Base-by-base conservation (phyloP, 2,113 vertebrate genomes). In the Lepus europaeus region DNA sequence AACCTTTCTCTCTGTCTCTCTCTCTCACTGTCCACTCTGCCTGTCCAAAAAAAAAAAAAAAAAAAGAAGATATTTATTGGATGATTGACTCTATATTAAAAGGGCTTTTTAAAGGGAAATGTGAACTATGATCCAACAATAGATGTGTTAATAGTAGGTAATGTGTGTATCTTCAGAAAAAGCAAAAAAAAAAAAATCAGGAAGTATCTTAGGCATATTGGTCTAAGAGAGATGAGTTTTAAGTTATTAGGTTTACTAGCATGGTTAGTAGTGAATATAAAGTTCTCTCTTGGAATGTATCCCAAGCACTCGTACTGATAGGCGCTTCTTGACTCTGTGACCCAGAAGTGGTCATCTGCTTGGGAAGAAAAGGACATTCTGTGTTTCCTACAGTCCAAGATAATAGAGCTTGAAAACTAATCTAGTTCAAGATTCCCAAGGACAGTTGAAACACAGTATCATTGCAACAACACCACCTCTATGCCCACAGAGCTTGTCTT, bases 131-230 rank as follows among this genome's bases (percentile, higher is more conserved):
- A 69, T 73, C 33, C 61, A 61, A 11, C n/a, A 45, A 39, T 19
- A 66, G 53, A 17, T 6, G 11, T 33, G 10, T 78, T 87, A n/a
- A 70, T 69, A 36, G 89, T 22, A 68, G 39, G 10, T 66, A 33
- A 78, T 76, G 49, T 33, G 5, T 93, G 23, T 73, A 78, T 94
- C 53, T 33, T 79, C 31, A 79, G 82, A 61, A 90, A 90, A 92
- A 17, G 8, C n/a, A 88, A 36, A 33, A 56, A 29, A 73, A 73
- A 68, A 86, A 22, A 39, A 5, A 16, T 12, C 7, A 59, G 31
- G 49, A 73, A 17, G 11, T 49, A 36, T 23, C 77, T 74, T 9
- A 45, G 23, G 22, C 53, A 0, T 73, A 11, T 63, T 78, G 29
- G 4, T 63, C 36, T 90, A 39, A 49, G 66, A 80, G 33, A n/a